Evolutionary conservation across 2,113 vertebrate species (phyloP).

Genomic region (Xyrauchen texanus): DNA sequence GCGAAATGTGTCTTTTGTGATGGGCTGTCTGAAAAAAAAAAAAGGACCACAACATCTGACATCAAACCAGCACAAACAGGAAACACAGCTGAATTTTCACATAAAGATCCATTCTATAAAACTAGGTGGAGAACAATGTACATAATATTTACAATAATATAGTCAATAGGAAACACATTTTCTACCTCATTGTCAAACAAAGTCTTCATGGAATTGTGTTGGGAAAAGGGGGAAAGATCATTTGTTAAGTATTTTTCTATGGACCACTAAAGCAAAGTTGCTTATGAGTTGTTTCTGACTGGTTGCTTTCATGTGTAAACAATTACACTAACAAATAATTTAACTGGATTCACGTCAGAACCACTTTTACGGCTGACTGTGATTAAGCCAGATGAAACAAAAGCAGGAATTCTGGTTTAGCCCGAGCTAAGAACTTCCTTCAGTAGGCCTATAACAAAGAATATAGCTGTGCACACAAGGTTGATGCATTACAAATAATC

Average conservation of each 20-base stretch:
- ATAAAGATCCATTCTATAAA: background rate
- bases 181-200: background rate
- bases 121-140: background rate
- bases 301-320: background rate
- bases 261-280: background rate
- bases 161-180: background rate
- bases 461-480: background rate
- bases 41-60: background rate
- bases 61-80: conserved; percentile 57
- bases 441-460: conserved; percentile 12
- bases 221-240: background rate
- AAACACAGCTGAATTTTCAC: conserved; percentile 46
- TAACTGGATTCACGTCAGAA: background rate
- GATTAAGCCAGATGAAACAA: background rate
- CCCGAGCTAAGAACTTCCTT: background rate
- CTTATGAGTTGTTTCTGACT: background rate
- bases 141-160: too few species aligned
- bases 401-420: conserved; percentile 2
- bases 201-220: background rate
- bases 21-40: conserved; percentile 76
- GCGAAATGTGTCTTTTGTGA: conserved; percentile 87
- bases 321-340: background rate
- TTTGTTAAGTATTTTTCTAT: background rate
- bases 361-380: background rate
- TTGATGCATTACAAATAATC: background rate